These are phyloP conservation scores for Erethizon dorsatum DNA, from an alignment of 2,797 vertebrate species.

Conservation along the genomic window DNA sequence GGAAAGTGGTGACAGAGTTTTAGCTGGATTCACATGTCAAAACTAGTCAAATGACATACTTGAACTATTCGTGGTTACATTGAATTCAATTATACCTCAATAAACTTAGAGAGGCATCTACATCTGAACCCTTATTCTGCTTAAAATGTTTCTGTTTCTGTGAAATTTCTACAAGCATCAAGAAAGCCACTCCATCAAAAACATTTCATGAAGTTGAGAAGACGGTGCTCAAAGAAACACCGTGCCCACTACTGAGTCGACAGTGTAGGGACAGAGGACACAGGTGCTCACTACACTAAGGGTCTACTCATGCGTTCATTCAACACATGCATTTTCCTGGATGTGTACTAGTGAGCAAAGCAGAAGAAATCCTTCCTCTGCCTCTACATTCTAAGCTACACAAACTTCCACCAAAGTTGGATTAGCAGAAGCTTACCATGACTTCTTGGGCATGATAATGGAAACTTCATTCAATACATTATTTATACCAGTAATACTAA, in stretches of 20 bases:
- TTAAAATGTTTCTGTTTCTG: not conserved
- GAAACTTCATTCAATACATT: not conserved
- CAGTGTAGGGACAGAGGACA: not conserved
- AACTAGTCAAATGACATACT: not conserved
- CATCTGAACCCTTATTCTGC: not conserved
- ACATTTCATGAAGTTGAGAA: not conserved
- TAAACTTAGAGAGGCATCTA: not conserved
- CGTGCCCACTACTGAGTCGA: not conserved
- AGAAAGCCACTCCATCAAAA: conserved; percentile 12
- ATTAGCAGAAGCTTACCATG: not conserved
- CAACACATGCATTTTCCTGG: not conserved
- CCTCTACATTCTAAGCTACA: not conserved
- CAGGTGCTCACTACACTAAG: not conserved
- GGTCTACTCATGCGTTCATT: not conserved
- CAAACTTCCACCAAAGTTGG: not conserved
- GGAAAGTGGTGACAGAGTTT: not conserved
- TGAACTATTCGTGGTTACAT: not conserved
- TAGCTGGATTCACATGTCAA: not conserved
- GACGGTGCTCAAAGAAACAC: not conserved
- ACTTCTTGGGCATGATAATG: not conserved
- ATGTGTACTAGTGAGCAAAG: not conserved
- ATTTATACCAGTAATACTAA: not conserved
- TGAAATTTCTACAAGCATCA: not conserved
- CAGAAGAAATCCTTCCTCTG: not conserved
- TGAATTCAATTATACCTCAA: not conserved